These are phyloP conservation scores for Ochropleura leucogaster DNA, from an alignment of 2,888 invertebrate genomes.

Conservation along the genomic window DNA sequence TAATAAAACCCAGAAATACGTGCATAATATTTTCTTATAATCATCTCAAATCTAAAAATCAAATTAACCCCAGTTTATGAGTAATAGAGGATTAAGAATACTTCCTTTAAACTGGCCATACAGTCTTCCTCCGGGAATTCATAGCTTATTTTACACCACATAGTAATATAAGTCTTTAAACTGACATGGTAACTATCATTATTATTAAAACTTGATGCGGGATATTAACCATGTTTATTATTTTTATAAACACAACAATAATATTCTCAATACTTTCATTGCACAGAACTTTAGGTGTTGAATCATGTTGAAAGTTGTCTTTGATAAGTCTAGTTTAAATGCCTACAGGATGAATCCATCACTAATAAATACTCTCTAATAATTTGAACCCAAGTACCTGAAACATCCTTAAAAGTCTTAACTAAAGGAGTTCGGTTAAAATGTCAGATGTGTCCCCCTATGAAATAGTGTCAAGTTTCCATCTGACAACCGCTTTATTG, in stretches of 20 bases:
- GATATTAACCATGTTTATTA: too few relatives aligned
- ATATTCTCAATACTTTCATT: neutral
- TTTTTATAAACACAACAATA: too few relatives aligned
- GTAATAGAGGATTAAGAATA: too few relatives aligned
- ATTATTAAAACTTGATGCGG: too few relatives aligned
- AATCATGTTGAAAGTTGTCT: neutral
- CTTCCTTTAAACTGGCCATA: neutral
- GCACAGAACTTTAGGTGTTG: neutral
- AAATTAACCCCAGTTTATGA: too few relatives aligned
- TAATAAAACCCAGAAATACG: too few relatives aligned
- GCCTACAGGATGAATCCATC: neutral
- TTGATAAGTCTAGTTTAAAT: neutral
- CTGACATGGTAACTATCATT: too few relatives aligned
- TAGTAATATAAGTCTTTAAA: too few relatives aligned
- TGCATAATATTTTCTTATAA: too few relatives aligned
- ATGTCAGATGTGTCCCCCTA: conserved; percentile 1
- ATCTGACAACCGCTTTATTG: conserved; percentile 35
- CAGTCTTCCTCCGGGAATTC: neutral
- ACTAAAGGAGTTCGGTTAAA: neutral
- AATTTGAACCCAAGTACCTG: neutral
- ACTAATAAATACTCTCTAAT: neutral
- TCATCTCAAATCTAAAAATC: too few relatives aligned
- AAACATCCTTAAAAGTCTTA: neutral
- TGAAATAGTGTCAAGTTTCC: conserved; percentile 35
- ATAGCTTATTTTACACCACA: neutral